These are phyloP conservation scores for Epicampocera succincta DNA, from an alignment of 2,888 invertebrate genomes.

Conservation along the genomic window DNA sequence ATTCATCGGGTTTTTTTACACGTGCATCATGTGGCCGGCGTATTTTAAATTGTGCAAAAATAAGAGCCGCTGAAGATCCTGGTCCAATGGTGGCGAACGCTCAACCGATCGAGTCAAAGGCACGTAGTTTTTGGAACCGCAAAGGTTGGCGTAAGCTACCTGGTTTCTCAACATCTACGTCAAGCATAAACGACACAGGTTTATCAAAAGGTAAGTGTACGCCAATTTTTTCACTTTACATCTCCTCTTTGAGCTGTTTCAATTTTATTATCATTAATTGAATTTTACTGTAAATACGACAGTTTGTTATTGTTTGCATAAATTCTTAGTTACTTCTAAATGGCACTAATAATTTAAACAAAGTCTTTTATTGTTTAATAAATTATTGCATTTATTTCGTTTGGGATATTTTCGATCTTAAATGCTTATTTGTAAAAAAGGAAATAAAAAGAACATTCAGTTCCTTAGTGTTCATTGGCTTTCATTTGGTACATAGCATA, in stretches of 20 bases:
- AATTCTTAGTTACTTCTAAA: slow-evolving; percentile 56
- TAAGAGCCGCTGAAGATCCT: slow-evolving; percentile 82
- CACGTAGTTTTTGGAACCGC: slow-evolving; percentile 86
- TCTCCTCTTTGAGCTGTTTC: background rate
- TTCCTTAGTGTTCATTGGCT: too few species aligned
- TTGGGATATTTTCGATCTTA: too few species aligned
- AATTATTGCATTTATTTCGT: too few species aligned
- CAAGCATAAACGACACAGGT: slow-evolving; percentile 87
- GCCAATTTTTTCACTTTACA: background rate
- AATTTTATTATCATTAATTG: background rate
- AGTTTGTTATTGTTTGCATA: slow-evolving; percentile 53
- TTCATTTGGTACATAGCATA: too few species aligned
- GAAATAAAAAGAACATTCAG: background rate
- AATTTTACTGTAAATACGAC: slow-evolving; percentile 56
- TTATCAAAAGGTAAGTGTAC: slow-evolving; percentile 84
- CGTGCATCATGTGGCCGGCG: slow-evolving; percentile 81
- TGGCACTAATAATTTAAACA: slow-evolving; percentile 22
- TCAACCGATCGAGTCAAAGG: slow-evolving; percentile 78
- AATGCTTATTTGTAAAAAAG: too few species aligned
- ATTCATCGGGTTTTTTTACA: slow-evolving; percentile 75
- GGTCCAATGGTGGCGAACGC: slow-evolving; percentile 76
- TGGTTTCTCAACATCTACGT: slow-evolving; percentile 87
- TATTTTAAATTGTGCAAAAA: slow-evolving; percentile 81
- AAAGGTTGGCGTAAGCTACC: slow-evolving; percentile 91
- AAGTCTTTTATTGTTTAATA: too few species aligned